Percentiles rank a stretch among this genome's conserved stretches.
These are phyloP conservation scores for Ceratoteleas bidentatus DNA, from an alignment of 1,140 invertebrate species.

Conservation along the genomic window DNA sequence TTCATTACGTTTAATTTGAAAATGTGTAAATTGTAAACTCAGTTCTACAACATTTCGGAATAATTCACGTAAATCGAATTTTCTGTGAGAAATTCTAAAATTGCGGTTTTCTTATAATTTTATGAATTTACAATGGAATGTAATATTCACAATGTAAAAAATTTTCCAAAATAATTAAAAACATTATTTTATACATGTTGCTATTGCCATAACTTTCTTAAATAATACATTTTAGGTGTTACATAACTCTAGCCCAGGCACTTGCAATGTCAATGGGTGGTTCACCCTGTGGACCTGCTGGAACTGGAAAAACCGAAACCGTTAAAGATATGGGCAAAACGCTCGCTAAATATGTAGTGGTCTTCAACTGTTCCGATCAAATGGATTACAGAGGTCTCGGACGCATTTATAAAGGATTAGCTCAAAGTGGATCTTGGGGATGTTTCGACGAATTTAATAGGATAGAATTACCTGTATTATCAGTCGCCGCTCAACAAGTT, in stretches of 20 bases:
- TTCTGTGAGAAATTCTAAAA: too few relatives aligned
- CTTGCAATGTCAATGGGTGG: constrained; percentile 98
- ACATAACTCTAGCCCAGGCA: constrained; percentile 97
- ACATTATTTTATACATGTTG: too few relatives aligned
- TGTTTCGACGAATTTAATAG: constrained; percentile 99
- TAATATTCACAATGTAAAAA: too few relatives aligned
- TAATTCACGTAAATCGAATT: too few relatives aligned
- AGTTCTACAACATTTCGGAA: too few relatives aligned
- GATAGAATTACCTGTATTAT: constrained; percentile 96
- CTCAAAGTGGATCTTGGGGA: constrained; percentile 98
- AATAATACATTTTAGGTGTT: constrained; percentile 86
- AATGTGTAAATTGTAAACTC: too few relatives aligned
- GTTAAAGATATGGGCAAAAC: constrained; percentile 99
- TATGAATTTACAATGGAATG: too few relatives aligned
- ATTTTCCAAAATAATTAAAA: too few relatives aligned
- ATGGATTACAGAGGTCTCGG: constrained; percentile 98
- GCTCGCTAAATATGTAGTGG: constrained; percentile 97
- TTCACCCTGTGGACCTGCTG: constrained; percentile 96
- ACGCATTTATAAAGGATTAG: constrained; percentile 93
- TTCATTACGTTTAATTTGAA: too few relatives aligned
- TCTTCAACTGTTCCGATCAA: constrained; percentile 99
- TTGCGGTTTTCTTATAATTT: too few relatives aligned
- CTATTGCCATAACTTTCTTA: too few relatives aligned
- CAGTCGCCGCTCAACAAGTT: constrained; percentile 98
- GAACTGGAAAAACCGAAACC: constrained; percentile 97